Evolutionary conservation across 2,113 vertebrate genomes (phyloP), one percentile per base, ranked within the genome.

Genomic region (Agelaius tricolor): DNA sequence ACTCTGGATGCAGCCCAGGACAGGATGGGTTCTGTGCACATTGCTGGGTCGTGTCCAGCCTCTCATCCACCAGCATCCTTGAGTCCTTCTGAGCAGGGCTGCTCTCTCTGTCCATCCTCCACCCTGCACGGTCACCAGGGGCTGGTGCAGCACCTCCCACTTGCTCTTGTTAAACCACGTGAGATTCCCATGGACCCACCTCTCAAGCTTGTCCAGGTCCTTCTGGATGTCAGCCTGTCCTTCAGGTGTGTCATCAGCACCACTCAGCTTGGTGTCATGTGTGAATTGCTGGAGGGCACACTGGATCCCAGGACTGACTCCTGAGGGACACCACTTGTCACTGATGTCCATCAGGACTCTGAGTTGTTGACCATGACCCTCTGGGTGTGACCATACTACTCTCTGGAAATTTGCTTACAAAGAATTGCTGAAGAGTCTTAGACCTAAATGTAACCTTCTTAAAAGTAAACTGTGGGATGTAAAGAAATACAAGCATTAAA

Each of bases 381-480:
- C 55, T 69, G 33, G 23, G 35, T 46, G 10, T 0, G 2, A 46
- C 27, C 1, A 0, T 19, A 13, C 22, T 14, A 7, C n/a, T 63
- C 37, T 22, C n/a, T 63, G 23, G 15, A 55, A 79, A 46, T 30
- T 47, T 79, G 20, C 41, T 30, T 63, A 18, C 20, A 17, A 47
- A 72, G 41, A 91, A 49, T 14, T 69, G 26, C 23, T 39, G 28
- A 80, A 86, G 20, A 67, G 24, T 8, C 35, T 47, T 63, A 44
- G 87, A 84, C 21, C 7, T 52, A 63, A 78, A 79, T 12, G 3
- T n/a, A 66, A 58, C 44, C 39, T 71, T 30, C 46, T 80, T 11
- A 13, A 74, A 77, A 88, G 59, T 11, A 49, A 46, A n/a, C 41
- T 66, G 47, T 65, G 44, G 22, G 80, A 77, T 39, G 35, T n/a